Conservation (phyloP, 1,140 invertebrate genomes). For the Coptotermes formosanus region DNA sequence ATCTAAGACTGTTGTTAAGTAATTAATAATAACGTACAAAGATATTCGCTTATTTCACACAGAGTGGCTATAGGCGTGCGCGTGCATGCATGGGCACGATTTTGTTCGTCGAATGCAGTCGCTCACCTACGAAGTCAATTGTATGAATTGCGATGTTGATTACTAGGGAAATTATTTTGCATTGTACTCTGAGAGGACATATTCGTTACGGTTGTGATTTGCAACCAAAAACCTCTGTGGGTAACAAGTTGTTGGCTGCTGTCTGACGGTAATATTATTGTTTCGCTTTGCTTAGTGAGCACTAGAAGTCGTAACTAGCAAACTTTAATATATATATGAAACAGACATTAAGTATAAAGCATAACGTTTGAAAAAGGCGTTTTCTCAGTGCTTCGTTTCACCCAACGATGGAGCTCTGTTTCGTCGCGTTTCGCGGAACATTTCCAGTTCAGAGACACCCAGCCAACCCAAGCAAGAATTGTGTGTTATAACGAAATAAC, state of each 20-base stretch:
- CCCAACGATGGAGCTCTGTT: neutral
- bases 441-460: neutral
- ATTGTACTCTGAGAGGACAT: neutral
- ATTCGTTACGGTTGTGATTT: neutral
- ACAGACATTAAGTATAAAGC: neutral
- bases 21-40: no score
- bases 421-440: constrained; percentile 6
- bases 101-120: no score
- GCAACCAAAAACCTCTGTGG: neutral
- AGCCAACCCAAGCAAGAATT: neutral
- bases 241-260: neutral
- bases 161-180: neutral
- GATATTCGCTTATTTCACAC: no score
- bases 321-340: neutral
- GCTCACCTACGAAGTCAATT: neutral
- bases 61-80: no score
- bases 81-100: no score
- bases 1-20: no score
- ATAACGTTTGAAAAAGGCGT: neutral
- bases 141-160: neutral
- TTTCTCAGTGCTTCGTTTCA: neutral
- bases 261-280: neutral
- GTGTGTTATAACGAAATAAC: neutral
- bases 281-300: neutral
- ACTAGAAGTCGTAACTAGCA: neutral